Conservation (phyloP, 2,797 vertebrate species). For the Alfaro cultratus region DNA sequence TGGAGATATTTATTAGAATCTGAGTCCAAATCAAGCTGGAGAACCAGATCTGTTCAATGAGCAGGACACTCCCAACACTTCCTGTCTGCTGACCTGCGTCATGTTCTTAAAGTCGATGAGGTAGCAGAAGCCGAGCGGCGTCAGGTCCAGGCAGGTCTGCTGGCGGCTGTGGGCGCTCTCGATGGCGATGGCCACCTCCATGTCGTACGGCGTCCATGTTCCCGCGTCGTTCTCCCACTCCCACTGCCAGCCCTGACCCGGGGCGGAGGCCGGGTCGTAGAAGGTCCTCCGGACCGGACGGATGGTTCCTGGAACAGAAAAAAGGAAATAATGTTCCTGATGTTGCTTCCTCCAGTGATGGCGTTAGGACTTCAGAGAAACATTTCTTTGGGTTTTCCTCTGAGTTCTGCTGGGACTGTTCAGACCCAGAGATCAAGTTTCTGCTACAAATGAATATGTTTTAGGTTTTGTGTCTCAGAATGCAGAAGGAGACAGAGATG, state of each 20-base stretch:
- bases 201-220: slow-evolving; percentile 92
- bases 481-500: background rate
- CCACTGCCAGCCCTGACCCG: slow-evolving; percentile 93
- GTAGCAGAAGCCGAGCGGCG: slow-evolving; percentile 91
- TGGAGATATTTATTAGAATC: background rate
- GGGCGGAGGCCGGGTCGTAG: slow-evolving; percentile 89
- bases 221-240: slow-evolving; percentile 94
- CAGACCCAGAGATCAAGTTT: background rate
- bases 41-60: background rate
- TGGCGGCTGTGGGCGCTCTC: slow-evolving; percentile 88
- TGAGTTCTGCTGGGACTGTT: background rate
- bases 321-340: background rate
- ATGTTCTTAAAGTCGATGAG: slow-evolving; percentile 92
- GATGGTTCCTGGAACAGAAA: slow-evolving; percentile 84
- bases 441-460: background rate
- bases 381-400: no score
- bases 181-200: slow-evolving; percentile 92
- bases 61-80: background rate
- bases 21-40: background rate
- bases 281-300: slow-evolving; percentile 92
- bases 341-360: background rate
- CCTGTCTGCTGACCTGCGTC: slow-evolving; percentile 85
- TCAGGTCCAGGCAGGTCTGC: slow-evolving; percentile 91
- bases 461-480: background rate
- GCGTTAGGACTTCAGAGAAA: no score